A percentile compares a stretch with the other conserved stretches of the same genome.
phyloP scores from a whole-genome alignment of 2,113 vertebrate species.

The western clawed frog (Xenopus tropicalis) region UCB_Xtro_10.0 CM004445.2:120367001-120367500 shows the following conservation, averaged over 20 bases:
- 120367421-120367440: conserved; percentile 43
- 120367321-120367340: conserved; percentile 21
- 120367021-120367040: too few relatives aligned
- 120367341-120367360: conserved; percentile 41
- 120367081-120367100: too few relatives aligned
- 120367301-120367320: conserved; percentile 8
- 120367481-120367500: conserved; percentile 16
- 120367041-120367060: too few relatives aligned
- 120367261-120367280: conserved; percentile 22
- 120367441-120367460: conserved; percentile 34
- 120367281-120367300: not conserved
- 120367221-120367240: not conserved
- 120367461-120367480: conserved; percentile 26
- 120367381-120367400: conserved; percentile 39
- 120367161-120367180: too few relatives aligned
- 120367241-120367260: conserved; percentile 18
- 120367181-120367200: too few relatives aligned
- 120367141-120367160: too few relatives aligned
- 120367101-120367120: too few relatives aligned
- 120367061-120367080: too few relatives aligned
- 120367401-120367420: conserved; percentile 37
- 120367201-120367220: too few relatives aligned
- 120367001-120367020: too few relatives aligned
- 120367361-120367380: conserved; percentile 42
- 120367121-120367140: too few relatives aligned